These are phyloP conservation scores for Thyatira batis DNA, from an alignment of 2,888 invertebrate genomes.

Conservation along the genomic window DNA sequence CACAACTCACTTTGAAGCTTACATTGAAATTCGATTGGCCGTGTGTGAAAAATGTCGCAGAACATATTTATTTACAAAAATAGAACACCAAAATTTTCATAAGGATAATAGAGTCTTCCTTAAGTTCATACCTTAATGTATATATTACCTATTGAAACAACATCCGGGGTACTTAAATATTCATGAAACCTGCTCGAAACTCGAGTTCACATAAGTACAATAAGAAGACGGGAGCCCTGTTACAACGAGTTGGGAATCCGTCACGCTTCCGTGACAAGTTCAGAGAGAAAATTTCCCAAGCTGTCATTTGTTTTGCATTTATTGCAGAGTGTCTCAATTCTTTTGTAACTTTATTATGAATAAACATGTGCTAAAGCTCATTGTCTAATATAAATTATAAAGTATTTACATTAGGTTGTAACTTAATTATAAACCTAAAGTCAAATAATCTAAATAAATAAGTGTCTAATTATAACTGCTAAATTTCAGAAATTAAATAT, in stretches of 20 bases:
- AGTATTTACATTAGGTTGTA: too few relatives aligned
- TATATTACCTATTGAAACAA: conserved; percentile 11
- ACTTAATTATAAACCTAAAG: too few relatives aligned
- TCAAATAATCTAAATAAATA: too few relatives aligned
- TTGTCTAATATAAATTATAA: too few relatives aligned
- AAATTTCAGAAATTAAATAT: conserved; percentile 5
- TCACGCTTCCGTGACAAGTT: conserved; percentile 22
- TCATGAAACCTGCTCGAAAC: conserved; percentile 12
- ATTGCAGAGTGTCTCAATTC: conserved; percentile 17
- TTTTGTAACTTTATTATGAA: too few relatives aligned
- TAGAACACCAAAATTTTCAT: background rate
- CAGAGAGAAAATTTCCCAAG: conserved; percentile 18
- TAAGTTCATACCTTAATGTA: conserved; percentile 1
- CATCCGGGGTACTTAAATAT: conserved; percentile 17
- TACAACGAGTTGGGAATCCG: conserved; percentile 28
- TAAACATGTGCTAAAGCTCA: too few relatives aligned
- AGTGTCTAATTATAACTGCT: too few relatives aligned
- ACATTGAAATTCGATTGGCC: too few relatives aligned
- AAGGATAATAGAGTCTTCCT: background rate
- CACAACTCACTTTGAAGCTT: too few relatives aligned
- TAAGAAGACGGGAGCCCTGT: conserved; percentile 22
- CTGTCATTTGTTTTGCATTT: conserved; percentile 8
- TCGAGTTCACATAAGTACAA: conserved; percentile 18
- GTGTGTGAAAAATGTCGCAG: too few relatives aligned
- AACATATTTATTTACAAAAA: background rate